Percentiles rank a stretch among this genome's conserved stretches.
phyloP scores from a whole-genome alignment of 2,797 vertebrate species.

The Urocyon cinereoargenteus region DNA sequence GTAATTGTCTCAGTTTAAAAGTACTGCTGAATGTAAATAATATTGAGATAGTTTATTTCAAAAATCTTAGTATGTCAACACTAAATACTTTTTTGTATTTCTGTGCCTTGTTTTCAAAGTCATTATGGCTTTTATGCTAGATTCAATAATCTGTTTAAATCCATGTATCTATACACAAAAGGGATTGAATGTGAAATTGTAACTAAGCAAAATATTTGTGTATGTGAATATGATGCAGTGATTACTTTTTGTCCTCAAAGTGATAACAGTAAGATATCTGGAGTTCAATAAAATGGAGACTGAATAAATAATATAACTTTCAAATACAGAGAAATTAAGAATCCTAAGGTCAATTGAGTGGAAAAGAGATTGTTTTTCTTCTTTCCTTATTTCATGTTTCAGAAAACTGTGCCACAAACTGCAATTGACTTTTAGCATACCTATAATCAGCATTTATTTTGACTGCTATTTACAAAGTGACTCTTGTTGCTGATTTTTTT shows the following conservation, averaged over 20 bases:
- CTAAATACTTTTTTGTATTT: not conserved
- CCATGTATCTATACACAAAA: not conserved
- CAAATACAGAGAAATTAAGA: conserved; percentile 53
- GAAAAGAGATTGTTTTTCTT: not conserved
- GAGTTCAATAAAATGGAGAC: conserved; percentile 54
- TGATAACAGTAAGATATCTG: conserved; percentile 45
- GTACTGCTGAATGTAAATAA: not conserved
- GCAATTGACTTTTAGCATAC: not conserved
- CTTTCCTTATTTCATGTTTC: not conserved
- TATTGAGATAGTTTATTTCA: conserved; percentile 12
- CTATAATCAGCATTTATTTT: not conserved
- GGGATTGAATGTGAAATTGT: conserved; percentile 45
- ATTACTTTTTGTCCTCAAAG: conserved; percentile 46
- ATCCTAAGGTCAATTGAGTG: not conserved
- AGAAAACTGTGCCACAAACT: not conserved
- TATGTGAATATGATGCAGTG: conserved; percentile 47
- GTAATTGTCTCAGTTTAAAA: conserved; percentile 54
- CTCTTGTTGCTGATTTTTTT: not conserved
- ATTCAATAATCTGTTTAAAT: conserved; percentile 4
- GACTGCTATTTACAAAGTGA: not conserved
- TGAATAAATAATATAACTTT: conserved; percentile 69
- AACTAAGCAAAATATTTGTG: conserved; percentile 59
- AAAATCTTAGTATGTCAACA: not conserved
- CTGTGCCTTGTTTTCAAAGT: conserved; percentile 40
- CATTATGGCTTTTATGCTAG: not conserved